Base-by-base conservation (phyloP, 1,140 invertebrate species). In the Cephus cinctus region DNA sequence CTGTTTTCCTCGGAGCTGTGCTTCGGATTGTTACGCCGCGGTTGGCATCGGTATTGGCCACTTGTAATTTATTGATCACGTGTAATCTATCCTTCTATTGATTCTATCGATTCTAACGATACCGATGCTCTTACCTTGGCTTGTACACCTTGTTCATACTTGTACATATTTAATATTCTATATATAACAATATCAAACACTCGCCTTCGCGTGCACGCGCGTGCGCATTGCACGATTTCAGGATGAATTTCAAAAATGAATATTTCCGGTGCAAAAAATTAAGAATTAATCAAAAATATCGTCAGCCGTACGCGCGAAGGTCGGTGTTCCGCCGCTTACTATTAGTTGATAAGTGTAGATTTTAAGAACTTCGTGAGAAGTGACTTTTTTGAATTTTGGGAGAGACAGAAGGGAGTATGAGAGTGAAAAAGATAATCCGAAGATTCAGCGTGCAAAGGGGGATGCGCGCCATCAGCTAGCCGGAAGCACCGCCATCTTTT, bases 1-100 rank as follows among this genome's bases (percentile, higher is more conserved):
- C 60, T 75, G 66, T 69, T 74, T 71, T 65, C 60, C 54, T 61
- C 60, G 69, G 62, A 74, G 70, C 70, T 73, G 65, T 56, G 68
- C 72, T 75, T 61, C 65, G 61, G 66, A 67, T 74, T 74, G 67
- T 71, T 75, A 66, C 55, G 57, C 51, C 57, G 32, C 48, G 40
- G 47, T 43, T 57, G 50, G 53, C 61, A 43, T 50, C 43, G 44
- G 40, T n/a, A n/a, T n/a, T n/a, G n/a, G n/a, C n/a, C n/a, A n/a
- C n/a, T n/a, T n/a, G n/a, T n/a, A n/a, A n/a, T n/a, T n/a, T n/a
- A n/a, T n/a, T n/a, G n/a, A n/a, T n/a, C n/a, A n/a, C n/a, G n/a
- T n/a, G n/a, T n/a, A n/a, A n/a, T n/a, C n/a, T n/a, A n/a, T n/a
- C n/a, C n/a, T n/a, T n/a, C n/a, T n/a, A n/a, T n/a, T n/a, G n/a